Conservation (phyloP, 2,888 invertebrate species). For the Nematopogon swammerdamellus region DNA sequence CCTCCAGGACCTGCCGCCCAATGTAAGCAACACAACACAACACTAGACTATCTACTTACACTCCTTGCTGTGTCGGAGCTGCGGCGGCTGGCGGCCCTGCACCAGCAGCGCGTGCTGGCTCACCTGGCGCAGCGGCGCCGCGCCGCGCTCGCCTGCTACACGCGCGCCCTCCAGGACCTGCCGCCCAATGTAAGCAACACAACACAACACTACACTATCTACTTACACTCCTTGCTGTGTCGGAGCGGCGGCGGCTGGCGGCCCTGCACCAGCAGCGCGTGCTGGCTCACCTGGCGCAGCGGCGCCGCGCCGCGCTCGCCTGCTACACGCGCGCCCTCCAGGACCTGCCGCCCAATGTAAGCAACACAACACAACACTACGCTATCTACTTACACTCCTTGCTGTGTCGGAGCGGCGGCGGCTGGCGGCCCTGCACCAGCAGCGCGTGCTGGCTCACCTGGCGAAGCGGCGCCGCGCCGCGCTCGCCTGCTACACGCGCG, state of each 20-base stretch:
- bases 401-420: slow-evolving; percentile 93
- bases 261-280: slow-evolving; percentile 97
- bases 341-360: slow-evolving; percentile 84
- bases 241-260: slow-evolving; percentile 93
- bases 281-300: slow-evolving; percentile 89
- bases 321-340: slow-evolving; percentile 90
- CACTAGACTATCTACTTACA: too few species aligned
- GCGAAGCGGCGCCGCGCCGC: slow-evolving; percentile 95
- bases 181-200: slow-evolving; percentile 74
- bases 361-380: too few species aligned
- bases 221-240: too few species aligned
- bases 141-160: slow-evolving; percentile 91
- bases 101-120: slow-evolving; percentile 93
- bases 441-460: slow-evolving; percentile 89
- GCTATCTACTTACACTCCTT: not conserved
- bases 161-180: slow-evolving; percentile 82
- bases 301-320: slow-evolving; percentile 92
- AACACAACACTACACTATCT: too few species aligned
- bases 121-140: slow-evolving; percentile 95
- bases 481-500: slow-evolving; percentile 90
- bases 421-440: slow-evolving; percentile 94
- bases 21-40: slow-evolving; percentile 59
- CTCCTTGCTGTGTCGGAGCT: slow-evolving; percentile 96
- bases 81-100: slow-evolving; percentile 92
- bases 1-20: slow-evolving; percentile 82